These are phyloP conservation scores for Lamellibrachia satsuma DNA, from an alignment of 2,888 invertebrate genomes.

Conservation along the genomic window DNA sequence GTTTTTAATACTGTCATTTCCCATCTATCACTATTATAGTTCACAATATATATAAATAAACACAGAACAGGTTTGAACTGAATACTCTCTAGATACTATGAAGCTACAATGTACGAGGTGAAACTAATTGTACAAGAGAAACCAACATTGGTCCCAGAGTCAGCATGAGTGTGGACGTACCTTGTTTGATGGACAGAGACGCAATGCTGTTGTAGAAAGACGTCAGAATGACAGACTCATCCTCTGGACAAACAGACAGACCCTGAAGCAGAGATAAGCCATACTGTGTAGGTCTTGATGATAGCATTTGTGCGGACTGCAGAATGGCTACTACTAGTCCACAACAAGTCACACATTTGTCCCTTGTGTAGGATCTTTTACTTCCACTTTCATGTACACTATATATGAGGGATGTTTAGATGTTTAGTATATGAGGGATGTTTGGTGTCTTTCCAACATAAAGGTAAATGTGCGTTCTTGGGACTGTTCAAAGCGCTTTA, in stretches of 20 bases:
- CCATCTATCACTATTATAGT: background rate
- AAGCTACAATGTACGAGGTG: background rate
- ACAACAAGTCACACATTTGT: background rate
- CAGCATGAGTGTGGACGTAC: conserved; percentile 51
- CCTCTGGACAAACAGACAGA: conserved; percentile 76
- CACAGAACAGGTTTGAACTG: background rate
- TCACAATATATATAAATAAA: background rate
- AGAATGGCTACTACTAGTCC: no score
- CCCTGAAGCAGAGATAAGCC: conserved; percentile 46
- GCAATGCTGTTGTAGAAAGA: conserved; percentile 87
- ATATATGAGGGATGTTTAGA: no score
- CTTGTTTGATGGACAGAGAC: conserved; percentile 75
- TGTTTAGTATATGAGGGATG: no score
- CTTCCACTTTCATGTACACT: no score
- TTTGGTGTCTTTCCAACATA: no score
- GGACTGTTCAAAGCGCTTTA: no score
- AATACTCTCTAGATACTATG: background rate
- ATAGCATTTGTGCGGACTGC: no score
- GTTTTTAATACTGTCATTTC: background rate
- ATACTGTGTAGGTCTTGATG: background rate
- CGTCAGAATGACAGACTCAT: conserved; percentile 92
- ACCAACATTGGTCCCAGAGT: background rate
- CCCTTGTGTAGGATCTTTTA: no score
- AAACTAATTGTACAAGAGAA: background rate
- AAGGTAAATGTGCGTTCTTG: no score